These are phyloP conservation scores for Prunella strophiata DNA, from an alignment of 2,797 vertebrate genomes.

Conservation along the genomic window DNA sequence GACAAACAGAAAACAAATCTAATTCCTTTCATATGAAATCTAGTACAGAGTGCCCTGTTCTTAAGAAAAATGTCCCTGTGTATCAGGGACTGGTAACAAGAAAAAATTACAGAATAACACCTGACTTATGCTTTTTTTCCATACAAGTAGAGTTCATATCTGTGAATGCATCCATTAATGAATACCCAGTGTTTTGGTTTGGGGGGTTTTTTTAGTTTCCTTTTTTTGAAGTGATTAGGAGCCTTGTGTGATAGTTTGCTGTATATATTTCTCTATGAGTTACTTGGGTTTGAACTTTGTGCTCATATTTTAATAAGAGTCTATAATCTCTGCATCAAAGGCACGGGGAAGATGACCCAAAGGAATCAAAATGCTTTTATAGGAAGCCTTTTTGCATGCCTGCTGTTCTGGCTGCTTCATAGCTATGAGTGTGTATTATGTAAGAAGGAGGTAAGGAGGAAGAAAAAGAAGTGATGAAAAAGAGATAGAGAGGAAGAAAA, in stretches of 20 bases:
- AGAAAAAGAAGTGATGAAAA: not conserved
- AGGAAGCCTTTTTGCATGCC: not conserved
- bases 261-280: not conserved
- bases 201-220: fast-evolving
- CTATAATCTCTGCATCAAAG: conserved; percentile 29
- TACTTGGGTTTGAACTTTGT: conserved; percentile 24
- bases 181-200: not conserved
- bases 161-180: not conserved
- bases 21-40: not conserved
- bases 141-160: not conserved
- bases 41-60: not conserved
- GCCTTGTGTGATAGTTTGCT: not conserved
- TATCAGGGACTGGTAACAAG: not conserved
- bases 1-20: conserved; percentile 5
- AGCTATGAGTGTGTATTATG: not conserved
- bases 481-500: not conserved
- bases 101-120: not conserved
- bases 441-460: not conserved
- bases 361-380: conserved; percentile 30
- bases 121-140: not conserved
- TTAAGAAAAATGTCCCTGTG: not conserved
- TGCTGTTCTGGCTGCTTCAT: not conserved
- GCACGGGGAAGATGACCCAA: conserved; percentile 28
- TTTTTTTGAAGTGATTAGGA: not conserved
- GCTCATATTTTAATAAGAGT: conserved; percentile 11